Conservation (phyloP, 2,113 vertebrate species). For the Gallinago media region DNA sequence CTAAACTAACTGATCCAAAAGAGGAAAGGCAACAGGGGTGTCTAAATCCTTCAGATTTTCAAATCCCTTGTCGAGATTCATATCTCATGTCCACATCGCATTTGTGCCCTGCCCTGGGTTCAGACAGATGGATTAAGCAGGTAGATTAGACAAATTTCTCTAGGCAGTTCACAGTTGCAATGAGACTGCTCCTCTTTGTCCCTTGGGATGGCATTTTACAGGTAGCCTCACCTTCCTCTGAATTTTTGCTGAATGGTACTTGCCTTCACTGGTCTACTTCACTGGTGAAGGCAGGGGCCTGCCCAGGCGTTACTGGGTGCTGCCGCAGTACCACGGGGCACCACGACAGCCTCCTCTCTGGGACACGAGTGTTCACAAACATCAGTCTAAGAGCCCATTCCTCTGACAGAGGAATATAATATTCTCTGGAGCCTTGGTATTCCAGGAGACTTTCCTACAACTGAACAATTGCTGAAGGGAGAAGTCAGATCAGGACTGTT, state of each 20-base stretch:
- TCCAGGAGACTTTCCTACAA: neutral
- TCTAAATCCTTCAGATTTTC: neutral
- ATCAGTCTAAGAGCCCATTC: neutral
- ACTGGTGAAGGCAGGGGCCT: neutral
- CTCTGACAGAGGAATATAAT: neutral
- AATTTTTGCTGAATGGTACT: neutral
- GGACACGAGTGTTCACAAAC: neutral
- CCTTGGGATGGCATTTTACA: neutral
- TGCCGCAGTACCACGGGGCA: neutral
- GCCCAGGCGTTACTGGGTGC: neutral
- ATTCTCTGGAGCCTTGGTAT: neutral
- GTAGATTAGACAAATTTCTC: neutral
- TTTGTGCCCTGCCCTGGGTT: neutral
- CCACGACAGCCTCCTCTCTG: accelerated
- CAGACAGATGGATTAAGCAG: neutral
- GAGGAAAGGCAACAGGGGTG: neutral
- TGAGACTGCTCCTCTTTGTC: neutral
- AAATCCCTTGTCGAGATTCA: neutral
- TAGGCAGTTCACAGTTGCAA: neutral
- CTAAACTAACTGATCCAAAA: neutral
- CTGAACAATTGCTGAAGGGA: neutral
- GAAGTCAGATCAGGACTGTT: neutral
- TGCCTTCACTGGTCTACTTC: accelerated
- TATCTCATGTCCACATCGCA: neutral
- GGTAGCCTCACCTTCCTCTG: neutral